A percentile compares a stretch with the other conserved stretches of the same genome.
Evolutionary conservation across 2,113 vertebrate genomes (phyloP).

Genomic region (Circaetus gallicus): DNA sequence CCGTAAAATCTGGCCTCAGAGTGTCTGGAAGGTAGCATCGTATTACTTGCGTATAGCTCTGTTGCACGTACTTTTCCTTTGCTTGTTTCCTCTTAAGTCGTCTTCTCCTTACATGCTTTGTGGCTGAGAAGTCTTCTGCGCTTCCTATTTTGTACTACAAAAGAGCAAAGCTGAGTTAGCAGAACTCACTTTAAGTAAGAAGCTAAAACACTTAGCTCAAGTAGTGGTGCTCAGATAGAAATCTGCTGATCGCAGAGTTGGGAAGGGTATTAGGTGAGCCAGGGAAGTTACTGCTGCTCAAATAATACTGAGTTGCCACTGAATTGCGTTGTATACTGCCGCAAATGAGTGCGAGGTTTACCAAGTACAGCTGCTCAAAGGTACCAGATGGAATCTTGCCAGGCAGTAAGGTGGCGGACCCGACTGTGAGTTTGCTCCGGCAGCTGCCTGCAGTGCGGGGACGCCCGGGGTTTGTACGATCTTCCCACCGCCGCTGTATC

Average conservation of each 20-base stretch:
- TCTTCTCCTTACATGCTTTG: neutral
- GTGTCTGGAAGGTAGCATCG: neutral
- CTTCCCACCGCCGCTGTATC: neutral
- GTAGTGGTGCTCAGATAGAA: neutral
- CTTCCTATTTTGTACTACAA: neutral
- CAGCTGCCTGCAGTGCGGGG: neutral
- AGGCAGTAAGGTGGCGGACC: neutral
- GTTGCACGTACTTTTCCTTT: neutral
- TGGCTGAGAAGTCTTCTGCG: neutral
- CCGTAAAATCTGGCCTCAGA: neutral
- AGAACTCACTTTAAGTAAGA: neutral
- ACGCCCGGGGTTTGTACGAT: fast-evolving
- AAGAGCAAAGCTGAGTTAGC: neutral
- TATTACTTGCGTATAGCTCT: neutral
- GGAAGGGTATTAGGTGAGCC: neutral
- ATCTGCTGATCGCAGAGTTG: neutral
- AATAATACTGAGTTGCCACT: too few relatives aligned
- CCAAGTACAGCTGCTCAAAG: neutral
- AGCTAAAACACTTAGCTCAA: neutral
- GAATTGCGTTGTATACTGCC: neutral
- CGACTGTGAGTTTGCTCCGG: fast-evolving
- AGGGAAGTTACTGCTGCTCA: neutral
- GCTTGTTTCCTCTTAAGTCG: neutral
- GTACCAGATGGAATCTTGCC: neutral
- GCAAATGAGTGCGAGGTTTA: neutral